Evolutionary conservation across 2,113 vertebrate species (phyloP), one percentile per base, ranked within the genome.

Genomic region (Hassar affinis): DNA sequence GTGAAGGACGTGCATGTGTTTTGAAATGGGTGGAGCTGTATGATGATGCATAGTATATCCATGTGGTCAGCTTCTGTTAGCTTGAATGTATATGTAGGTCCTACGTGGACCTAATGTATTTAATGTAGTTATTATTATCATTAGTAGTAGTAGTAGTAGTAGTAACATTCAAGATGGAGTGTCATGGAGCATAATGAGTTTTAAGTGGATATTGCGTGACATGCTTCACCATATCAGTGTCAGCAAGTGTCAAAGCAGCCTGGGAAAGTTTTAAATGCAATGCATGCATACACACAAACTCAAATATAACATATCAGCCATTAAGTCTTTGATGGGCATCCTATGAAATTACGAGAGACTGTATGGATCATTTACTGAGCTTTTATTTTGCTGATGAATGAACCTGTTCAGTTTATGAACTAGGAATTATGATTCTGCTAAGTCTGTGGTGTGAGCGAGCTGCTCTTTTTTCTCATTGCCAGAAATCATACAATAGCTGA

Each of bases 401-500:
- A 62, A 79, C 22, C 57, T 80, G 59, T 51, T 35, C 61, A 35
- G 27, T n/a, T 15, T 79, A 6, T 79, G 27, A 62, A 42, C 38
- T 38, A 38, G 15, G 17, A 38, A 68, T 38, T 68, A 35, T 68
- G 64, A 38, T 68, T 68, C 64, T 20, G 33, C 33, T 68, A 68
- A 52, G 49, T 51, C 17, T 52, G 49, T 18, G 52, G 72, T 33
- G 17, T 75, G 49, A 75, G 49, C n/a, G 9, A 20, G 27, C 38
- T 2, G 17, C 25, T 22, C 22, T 47, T 20, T 79, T 61, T 49
- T 30, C 38, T 49, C 20, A 64, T 51, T 84, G 83, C n/a, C 38
- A 56, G 51, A 68, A 78, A 59, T 69, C 20, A 77, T 81, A 45
- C 7, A 62, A 52, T 35, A 61, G 45, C 30, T 84, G 81, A 79